Percentiles rank a stretch among this genome's conserved stretches.
Evolutionary conservation across 2,797 vertebrate species (phyloP).

Genomic region (Todus mexicanus): DNA sequence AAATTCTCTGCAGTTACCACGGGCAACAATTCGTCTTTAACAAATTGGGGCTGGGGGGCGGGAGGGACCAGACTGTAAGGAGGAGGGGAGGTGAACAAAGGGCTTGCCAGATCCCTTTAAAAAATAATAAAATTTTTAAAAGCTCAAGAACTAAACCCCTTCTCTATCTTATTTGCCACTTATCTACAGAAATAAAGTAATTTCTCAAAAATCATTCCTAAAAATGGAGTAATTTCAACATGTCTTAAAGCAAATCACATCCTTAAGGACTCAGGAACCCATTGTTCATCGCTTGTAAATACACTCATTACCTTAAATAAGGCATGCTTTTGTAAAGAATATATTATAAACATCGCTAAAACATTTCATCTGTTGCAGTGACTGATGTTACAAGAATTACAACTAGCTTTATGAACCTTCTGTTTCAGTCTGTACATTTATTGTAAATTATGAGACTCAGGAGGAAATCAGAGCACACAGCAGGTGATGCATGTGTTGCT

Average conservation of each 20-base stretch:
- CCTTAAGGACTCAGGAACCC: neutral
- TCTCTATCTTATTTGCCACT: neutral
- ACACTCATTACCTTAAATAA: neutral
- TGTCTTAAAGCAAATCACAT: neutral
- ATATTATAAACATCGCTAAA: neutral
- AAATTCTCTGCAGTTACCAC: slow-evolving; percentile 68
- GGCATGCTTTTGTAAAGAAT: neutral
- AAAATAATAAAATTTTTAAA: neutral
- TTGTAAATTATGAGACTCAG: neutral
- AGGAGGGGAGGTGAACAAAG: slow-evolving; percentile 25
- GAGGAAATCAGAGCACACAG: neutral
- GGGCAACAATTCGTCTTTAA: slow-evolving; percentile 65
- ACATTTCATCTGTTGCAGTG: neutral
- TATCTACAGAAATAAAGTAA: neutral
- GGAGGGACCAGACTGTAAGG: neutral
- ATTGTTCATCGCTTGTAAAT: neutral
- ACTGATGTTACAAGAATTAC: neutral
- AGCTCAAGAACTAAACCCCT: neutral
- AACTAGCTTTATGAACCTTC: neutral
- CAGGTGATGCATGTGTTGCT: neutral
- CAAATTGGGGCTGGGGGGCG: slow-evolving; percentile 6
- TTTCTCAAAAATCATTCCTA: neutral
- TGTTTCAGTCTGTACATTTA: neutral
- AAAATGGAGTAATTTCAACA: neutral
- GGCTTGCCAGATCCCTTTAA: neutral